A percentile compares a stretch with the other conserved stretches of the same genome.
Evolutionary conservation across 2,113 vertebrate species (phyloP).

Genomic region (Butastur rufipennis): DNA sequence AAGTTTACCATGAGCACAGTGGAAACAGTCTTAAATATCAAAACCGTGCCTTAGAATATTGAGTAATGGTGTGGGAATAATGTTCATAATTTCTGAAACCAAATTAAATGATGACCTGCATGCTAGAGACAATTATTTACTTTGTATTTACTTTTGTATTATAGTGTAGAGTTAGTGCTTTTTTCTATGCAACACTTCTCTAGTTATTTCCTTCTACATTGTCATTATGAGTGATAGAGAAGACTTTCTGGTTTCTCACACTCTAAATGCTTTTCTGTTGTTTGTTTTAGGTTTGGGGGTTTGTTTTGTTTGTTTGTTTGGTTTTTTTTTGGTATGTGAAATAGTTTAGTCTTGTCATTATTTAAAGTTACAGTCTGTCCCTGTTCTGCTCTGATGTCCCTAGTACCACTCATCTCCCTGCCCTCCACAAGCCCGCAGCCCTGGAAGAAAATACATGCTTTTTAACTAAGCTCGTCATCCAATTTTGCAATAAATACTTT

Average conservation of each 20-base stretch:
- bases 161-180: not conserved
- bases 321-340: not conserved
- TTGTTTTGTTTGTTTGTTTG: not conserved
- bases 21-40: not conserved
- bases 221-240: not conserved
- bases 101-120: not conserved
- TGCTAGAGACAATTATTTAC: not conserved
- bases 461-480: not conserved
- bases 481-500: not conserved
- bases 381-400: not conserved
- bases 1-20: not conserved
- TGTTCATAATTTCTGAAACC: not conserved
- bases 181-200: not conserved
- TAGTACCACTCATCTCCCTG: not conserved
- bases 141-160: not conserved
- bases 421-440: not conserved
- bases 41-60: not conserved
- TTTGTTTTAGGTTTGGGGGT: not conserved
- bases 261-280: not conserved
- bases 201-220: not conserved
- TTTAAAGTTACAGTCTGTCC: not conserved
- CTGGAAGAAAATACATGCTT: accelerated
- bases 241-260: not conserved
- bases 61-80: not conserved
- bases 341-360: not conserved